A percentile compares a stretch with the other conserved stretches of the same genome.
These are phyloP conservation scores for Cheilosia variabilis DNA, from an alignment of 2,888 invertebrate genomes.

Conservation along the genomic window DNA sequence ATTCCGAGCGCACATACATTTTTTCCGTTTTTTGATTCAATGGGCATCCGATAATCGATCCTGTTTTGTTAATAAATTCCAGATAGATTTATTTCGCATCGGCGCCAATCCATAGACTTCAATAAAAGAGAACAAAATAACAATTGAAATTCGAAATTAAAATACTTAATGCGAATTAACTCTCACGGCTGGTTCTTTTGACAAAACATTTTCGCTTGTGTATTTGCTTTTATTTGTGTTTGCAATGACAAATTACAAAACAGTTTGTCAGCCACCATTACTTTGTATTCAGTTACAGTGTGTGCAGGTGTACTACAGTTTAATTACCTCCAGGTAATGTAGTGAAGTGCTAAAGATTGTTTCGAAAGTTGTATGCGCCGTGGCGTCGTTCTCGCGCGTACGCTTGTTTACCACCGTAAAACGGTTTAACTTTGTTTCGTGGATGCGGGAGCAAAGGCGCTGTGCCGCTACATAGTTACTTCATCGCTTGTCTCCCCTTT, in stretches of 20 bases:
- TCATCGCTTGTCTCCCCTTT: neutral
- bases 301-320: slow-evolving; percentile 33
- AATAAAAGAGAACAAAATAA: slow-evolving; percentile 51
- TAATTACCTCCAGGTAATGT: slow-evolving; percentile 69
- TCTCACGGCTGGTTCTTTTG: slow-evolving; percentile 20
- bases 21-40: neutral
- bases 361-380: slow-evolving; percentile 60
- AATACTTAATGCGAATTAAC: slow-evolving; percentile 41
- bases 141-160: slow-evolving; percentile 52
- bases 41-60: neutral
- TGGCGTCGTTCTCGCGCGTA: slow-evolving; percentile 32
- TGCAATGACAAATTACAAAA: slow-evolving; percentile 40
- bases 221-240: neutral
- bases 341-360: slow-evolving; percentile 71
- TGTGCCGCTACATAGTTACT: neutral
- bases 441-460: slow-evolving; percentile 12
- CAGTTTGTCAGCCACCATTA: slow-evolving; percentile 25
- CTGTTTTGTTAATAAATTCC: slow-evolving; percentile 1
- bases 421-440: slow-evolving; percentile 53
- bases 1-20: slow-evolving; percentile 23
- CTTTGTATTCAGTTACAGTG: slow-evolving; percentile 17
- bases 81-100: slow-evolving; percentile 37
- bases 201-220: slow-evolving; percentile 2
- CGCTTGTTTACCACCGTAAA: slow-evolving; percentile 54
- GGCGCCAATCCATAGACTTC: slow-evolving; percentile 39